Evolutionary conservation across 2,888 invertebrate genomes (phyloP).

Genomic region (Carterocephalus palaemon): DNA sequence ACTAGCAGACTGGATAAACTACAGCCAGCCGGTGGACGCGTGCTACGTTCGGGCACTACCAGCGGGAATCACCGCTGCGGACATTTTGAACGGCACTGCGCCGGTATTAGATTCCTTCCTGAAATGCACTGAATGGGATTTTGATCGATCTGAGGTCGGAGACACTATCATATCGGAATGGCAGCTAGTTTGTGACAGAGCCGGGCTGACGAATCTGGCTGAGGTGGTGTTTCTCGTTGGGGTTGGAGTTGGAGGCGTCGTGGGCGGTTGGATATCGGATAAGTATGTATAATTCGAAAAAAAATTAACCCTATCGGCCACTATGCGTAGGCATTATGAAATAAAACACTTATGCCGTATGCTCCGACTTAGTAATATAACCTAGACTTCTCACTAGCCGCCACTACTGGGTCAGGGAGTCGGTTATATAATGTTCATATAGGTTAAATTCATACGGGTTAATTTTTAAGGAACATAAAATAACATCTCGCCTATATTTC

Average conservation of each 20-base stretch:
- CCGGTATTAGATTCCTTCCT: slow-evolving; percentile 58
- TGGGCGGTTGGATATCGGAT: slow-evolving; percentile 89
- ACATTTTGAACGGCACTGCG: slow-evolving; percentile 59
- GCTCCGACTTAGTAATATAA: too few relatives aligned
- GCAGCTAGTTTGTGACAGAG: slow-evolving; percentile 85
- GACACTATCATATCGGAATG: slow-evolving; percentile 87
- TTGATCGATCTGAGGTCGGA: slow-evolving; percentile 76
- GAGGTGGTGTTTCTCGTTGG: slow-evolving; percentile 89
- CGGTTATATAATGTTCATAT: too few relatives aligned
- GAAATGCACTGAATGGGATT: slow-evolving; percentile 81
- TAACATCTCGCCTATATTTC: too few relatives aligned
- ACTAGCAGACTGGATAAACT: slow-evolving; percentile 81
- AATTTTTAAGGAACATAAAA: too few relatives aligned
- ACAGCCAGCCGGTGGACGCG: slow-evolving; percentile 80
- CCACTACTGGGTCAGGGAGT: too few relatives aligned
- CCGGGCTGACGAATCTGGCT: slow-evolving; percentile 83
- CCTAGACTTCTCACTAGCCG: too few relatives aligned
- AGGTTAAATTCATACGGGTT: too few relatives aligned
- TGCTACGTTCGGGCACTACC: slow-evolving; percentile 77
- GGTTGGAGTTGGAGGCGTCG: slow-evolving; percentile 86
- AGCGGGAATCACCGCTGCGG: slow-evolving; percentile 53
- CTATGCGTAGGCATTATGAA: too few relatives aligned
- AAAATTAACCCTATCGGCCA: too few relatives aligned
- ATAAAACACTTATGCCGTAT: too few relatives aligned
- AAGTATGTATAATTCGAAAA: slow-evolving; percentile 56